A percentile compares a stretch with the other conserved stretches of the same genome.
These are phyloP conservation scores for Crenichthys baileyi DNA, from an alignment of 2,797 vertebrate genomes.

Conservation along the genomic window DNA sequence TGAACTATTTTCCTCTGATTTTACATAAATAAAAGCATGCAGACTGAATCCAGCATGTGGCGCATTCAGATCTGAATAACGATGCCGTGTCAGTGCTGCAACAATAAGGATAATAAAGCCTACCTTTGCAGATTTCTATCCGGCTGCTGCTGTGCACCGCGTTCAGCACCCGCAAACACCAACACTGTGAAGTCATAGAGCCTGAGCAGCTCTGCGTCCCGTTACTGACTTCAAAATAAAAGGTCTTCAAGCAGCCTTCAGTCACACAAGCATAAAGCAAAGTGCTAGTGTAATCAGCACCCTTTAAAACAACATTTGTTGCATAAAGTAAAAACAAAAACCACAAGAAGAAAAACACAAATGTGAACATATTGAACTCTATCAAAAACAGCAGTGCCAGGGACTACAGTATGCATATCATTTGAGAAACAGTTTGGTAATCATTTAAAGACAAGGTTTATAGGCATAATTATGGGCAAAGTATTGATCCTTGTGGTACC, in stretches of 20 bases:
- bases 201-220: slow-evolving; percentile 16
- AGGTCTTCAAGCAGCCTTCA: neutral
- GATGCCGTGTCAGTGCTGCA: neutral
- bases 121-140: slow-evolving; percentile 77
- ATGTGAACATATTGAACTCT: neutral
- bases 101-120: slow-evolving; percentile 38
- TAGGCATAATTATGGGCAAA: neutral
- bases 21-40: neutral
- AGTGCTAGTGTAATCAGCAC: too few relatives aligned
- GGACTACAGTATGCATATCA: too few relatives aligned
- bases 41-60: rapidly evolving
- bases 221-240: slow-evolving; percentile 36
- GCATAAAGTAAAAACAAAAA: neutral
- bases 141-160: slow-evolving; percentile 71
- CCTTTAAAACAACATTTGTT: too few relatives aligned
- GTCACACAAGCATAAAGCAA: neutral
- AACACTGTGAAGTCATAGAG: slow-evolving; percentile 34
- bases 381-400: neutral
- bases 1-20: slow-evolving; percentile 3
- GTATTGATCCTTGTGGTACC: neutral
- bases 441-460: neutral
- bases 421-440: neutral
- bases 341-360: neutral
- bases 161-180: slow-evolving; percentile 76
- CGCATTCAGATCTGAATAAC: neutral